phyloP scores from a whole-genome alignment of 2,113 vertebrate species.

The Rattus norvegicus region DNA sequence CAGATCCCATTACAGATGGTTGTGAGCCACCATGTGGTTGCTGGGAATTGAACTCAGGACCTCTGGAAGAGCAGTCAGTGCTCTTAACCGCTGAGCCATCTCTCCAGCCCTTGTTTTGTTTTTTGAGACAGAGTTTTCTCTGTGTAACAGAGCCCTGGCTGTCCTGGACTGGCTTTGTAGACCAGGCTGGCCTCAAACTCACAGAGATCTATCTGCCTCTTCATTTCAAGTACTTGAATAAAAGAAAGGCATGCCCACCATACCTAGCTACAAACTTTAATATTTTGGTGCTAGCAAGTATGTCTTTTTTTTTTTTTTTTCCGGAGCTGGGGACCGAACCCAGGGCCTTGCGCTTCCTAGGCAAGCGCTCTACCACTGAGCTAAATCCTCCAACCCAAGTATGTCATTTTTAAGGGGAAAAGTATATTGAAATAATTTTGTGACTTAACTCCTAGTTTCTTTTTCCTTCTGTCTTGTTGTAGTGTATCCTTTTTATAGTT shows the following conservation, averaged over 20 bases:
- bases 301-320: neutral
- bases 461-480: neutral
- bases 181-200: neutral
- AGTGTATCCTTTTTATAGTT: conserved; percentile 1
- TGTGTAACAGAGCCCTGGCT: neutral
- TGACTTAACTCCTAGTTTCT: neutral
- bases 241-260: neutral
- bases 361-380: no score
- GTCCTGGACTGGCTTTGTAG: neutral
- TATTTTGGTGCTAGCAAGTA: conserved; percentile 17
- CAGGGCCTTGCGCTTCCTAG: no score
- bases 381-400: no score
- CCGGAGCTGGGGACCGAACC: no score
- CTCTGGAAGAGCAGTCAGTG: no score
- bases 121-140: neutral
- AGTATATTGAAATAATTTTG: neutral
- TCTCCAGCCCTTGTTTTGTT: no score
- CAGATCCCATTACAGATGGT: no score
- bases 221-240: neutral
- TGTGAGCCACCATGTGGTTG: no score
- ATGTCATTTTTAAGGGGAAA: neutral
- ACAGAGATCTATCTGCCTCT: neutral
- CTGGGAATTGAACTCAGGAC: no score
- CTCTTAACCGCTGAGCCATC: no score
- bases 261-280: neutral